Conservation (phyloP, 2,797 vertebrate genomes). For the Podarcis siculus region DNA sequence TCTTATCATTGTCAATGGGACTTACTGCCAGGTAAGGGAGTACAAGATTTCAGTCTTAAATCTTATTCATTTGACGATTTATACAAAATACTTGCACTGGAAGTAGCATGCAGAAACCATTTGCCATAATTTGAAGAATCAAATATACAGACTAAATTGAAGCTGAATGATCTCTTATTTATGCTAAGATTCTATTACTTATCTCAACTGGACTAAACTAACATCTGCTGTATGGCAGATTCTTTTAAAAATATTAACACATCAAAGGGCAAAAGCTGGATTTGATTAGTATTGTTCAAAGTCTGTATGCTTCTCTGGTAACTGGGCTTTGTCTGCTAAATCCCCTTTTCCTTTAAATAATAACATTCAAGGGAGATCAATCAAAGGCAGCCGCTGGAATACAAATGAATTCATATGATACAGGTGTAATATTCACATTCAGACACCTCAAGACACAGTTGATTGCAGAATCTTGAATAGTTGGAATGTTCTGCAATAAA, state of each 20-base stretch:
- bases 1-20: background rate
- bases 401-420: background rate
- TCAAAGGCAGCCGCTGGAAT: background rate
- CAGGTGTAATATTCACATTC: constrained; percentile 2
- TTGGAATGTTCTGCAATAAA: background rate
- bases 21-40: background rate
- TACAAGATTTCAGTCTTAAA: background rate
- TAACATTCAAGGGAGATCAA: constrained; percentile 8
- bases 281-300: constrained; percentile 16
- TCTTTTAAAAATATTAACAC: constrained; percentile 26
- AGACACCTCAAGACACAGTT: background rate
- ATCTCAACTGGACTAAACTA: constrained; percentile 7
- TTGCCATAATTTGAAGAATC: background rate
- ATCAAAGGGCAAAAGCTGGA: constrained; percentile 24
- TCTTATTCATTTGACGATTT: background rate
- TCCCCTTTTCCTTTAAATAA: background rate
- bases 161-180: background rate
- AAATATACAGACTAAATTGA: background rate
- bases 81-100: background rate
- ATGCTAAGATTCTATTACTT: constrained; percentile 22
- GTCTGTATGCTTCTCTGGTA: background rate
- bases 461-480: background rate
- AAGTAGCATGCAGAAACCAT: background rate
- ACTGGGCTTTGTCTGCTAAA: constrained; percentile 16
- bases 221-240: background rate